Evolutionary conservation across 2,113 vertebrate genomes (phyloP).

Genomic region (Nanorana parkeri): DNA sequence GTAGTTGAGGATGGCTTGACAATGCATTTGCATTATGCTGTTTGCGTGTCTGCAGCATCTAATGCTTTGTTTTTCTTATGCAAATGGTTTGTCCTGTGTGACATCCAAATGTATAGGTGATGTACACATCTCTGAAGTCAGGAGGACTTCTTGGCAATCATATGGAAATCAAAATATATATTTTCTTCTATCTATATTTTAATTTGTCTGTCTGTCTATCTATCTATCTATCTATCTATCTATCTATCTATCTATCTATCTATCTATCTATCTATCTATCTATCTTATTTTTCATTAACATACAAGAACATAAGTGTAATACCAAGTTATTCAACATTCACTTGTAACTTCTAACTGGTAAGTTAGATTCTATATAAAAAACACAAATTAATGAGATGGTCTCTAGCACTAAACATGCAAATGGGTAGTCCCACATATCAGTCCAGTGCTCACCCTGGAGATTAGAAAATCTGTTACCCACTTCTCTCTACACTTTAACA

Average conservation of each 20-base stretch:
- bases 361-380: too few relatives aligned
- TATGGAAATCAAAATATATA: not conserved
- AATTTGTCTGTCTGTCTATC: not conserved
- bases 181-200: not conserved
- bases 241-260: slow-evolving; percentile 42
- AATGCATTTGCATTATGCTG: slow-evolving; percentile 24
- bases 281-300: too few relatives aligned
- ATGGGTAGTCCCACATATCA: too few relatives aligned
- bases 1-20: not conserved
- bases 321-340: too few relatives aligned
- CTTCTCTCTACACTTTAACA: too few relatives aligned
- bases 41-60: slow-evolving; percentile 54
- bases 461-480: too few relatives aligned
- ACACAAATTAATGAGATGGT: too few relatives aligned
- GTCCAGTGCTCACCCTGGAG: too few relatives aligned
- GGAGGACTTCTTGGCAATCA: not conserved
- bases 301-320: too few relatives aligned
- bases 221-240: slow-evolving; percentile 32
- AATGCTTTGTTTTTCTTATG: slow-evolving; percentile 61
- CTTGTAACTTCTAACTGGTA: too few relatives aligned
- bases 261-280: slow-evolving; percentile 22
- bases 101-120: slow-evolving; percentile 19
- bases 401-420: too few relatives aligned
- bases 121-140: not conserved
- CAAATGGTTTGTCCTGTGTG: slow-evolving; percentile 58